Evolutionary conservation across 1,140 invertebrate genomes (phyloP), one percentile per base, ranked within the genome.

Genomic region (Caenorhabditis briggsae): DNA sequence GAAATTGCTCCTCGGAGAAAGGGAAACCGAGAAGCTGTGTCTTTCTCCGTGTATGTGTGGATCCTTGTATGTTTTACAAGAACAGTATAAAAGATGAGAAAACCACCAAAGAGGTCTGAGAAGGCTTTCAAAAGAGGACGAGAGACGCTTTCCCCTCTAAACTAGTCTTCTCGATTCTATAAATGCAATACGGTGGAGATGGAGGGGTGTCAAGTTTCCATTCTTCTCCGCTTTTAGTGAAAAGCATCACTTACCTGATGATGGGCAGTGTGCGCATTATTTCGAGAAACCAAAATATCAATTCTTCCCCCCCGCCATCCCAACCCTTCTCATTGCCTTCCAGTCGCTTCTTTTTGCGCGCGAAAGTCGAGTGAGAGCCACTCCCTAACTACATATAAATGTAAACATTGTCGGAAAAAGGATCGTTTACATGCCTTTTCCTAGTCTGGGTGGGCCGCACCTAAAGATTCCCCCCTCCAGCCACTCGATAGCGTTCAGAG

Each of bases 201-300:
- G 33, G 33, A 33, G 20, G 18, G 70, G 70, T 78, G 70, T 78
- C 70, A 78, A 78, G 70, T 78, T 78, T 78, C 70, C 33, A 78
- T 78, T 78, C 18, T 78, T 78, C 23, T 78, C 46, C 46, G 70
- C 70, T 50, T 78, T 78, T 78, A 78, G 70, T 78, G 70, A 78
- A 53, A 78, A 78, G 70, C 70, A 78, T 78, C 70, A 78, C 70
- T 78, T 78, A 78, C 70, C 70, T 78, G 70, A 78, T 78, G 70
- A 46, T n/a, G 33, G 33, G 46, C 50, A 23, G 70, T 46, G 70
- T 78, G 70, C 70, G 70, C 70, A 78, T 78, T 78, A 46, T 50
- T 33, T 33, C 33, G 70, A 78, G 70, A 78, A 78, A 78, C 43
- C 70, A 25, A 78, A 78, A 78, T 78, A 78, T 78, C 70, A 78